Conservation (phyloP, 2,888 invertebrate genomes). For the Reticulitermes lucifugus region DNA sequence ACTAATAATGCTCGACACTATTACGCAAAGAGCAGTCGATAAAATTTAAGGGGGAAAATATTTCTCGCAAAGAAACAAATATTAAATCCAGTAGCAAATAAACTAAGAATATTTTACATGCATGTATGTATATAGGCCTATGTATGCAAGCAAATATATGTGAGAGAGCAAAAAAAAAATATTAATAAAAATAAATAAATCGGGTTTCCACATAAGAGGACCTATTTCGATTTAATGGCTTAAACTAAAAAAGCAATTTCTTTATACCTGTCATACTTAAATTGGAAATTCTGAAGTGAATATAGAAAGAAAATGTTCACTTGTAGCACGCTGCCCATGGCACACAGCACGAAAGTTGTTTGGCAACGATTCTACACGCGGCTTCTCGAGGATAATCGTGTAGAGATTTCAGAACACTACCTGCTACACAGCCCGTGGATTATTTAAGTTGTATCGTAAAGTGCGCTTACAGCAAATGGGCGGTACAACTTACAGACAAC, state of each 20-base stretch:
- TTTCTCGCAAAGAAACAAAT: too few relatives aligned
- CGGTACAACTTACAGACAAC: constrained; percentile 77
- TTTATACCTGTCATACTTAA: neutral
- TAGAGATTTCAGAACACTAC: neutral
- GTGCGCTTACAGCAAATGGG: neutral
- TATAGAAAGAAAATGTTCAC: neutral
- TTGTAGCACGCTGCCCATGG: neutral
- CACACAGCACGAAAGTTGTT: neutral
- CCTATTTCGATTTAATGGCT: neutral
- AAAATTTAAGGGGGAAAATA: too few relatives aligned
- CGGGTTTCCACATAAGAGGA: too few relatives aligned
- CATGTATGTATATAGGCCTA: too few relatives aligned
- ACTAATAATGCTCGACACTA: too few relatives aligned
- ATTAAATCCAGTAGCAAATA: too few relatives aligned
- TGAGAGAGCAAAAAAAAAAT: too few relatives aligned
- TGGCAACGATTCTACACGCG: neutral
- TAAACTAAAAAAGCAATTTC: neutral
- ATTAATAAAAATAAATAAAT: too few relatives aligned
- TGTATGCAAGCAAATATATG: too few relatives aligned
- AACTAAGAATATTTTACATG: too few relatives aligned
- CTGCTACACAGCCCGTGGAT: neutral
- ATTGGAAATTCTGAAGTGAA: neutral
- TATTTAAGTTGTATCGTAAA: neutral
- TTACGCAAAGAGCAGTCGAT: too few relatives aligned
- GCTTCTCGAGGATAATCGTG: neutral